phyloP scores from a whole-genome alignment of 2,888 invertebrate species.

The Pollenia angustigena region DNA sequence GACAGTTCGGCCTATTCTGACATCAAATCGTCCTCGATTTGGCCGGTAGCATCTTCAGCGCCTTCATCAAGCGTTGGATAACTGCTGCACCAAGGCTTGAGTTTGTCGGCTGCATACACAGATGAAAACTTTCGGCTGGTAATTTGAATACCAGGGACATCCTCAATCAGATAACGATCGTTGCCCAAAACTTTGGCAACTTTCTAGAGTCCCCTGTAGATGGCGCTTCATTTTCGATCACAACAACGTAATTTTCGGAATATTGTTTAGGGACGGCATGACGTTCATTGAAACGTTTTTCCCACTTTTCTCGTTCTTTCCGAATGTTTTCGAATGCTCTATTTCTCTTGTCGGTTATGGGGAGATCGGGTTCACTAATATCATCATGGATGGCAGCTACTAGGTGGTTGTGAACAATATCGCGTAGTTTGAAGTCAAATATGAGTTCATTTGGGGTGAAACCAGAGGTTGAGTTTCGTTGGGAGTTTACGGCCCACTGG shows the following conservation, averaged over 20 bases:
- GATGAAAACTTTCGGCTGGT: slow-evolving; percentile 21
- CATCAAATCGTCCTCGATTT: slow-evolving; percentile 23
- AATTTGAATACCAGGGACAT: background rate
- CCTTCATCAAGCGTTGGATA: background rate
- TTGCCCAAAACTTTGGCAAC: background rate
- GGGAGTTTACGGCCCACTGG: slow-evolving; percentile 29
- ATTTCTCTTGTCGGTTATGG: slow-evolving; percentile 2
- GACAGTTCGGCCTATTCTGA: slow-evolving; percentile 20
- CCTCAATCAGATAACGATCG: slow-evolving; percentile 2
- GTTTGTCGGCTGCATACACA: slow-evolving; percentile 14
- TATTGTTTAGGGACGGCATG: background rate
- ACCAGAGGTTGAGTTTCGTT: slow-evolving; percentile 8
- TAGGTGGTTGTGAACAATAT: background rate
- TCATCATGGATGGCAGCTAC: slow-evolving; percentile 25
- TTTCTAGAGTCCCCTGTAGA: slow-evolving; percentile 9
- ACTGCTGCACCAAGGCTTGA: background rate
- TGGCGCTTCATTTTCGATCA: slow-evolving; percentile 6
- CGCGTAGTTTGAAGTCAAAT: too few relatives aligned
- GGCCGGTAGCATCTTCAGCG: background rate
- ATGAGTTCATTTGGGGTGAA: slow-evolving; percentile 21
- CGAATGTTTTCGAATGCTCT: background rate
- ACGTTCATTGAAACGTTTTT: background rate
- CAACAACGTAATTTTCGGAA: background rate
- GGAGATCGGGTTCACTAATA: background rate
- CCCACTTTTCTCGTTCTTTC: background rate